Conservation (phyloP, 2,113 vertebrate species). For the Plecturocebus donacophilus region DNA sequence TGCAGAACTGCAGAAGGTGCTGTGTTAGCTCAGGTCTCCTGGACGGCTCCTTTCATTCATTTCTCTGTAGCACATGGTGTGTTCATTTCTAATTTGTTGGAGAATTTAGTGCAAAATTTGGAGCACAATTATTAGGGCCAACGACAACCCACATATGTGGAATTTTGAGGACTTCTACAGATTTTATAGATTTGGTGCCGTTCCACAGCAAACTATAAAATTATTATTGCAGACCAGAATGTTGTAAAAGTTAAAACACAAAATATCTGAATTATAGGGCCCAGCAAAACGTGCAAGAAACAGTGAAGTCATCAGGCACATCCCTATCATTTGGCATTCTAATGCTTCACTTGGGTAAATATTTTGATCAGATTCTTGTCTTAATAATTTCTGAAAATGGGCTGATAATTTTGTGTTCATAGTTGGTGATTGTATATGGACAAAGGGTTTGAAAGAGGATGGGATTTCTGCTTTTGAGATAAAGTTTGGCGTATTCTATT, state of each 20-base stretch:
- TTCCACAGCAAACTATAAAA: constrained; percentile 40
- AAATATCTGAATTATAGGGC: background rate
- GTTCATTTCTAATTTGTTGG: constrained; percentile 49
- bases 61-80: background rate
- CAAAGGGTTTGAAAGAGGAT: background rate
- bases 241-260: constrained; percentile 53
- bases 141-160: constrained; percentile 46
- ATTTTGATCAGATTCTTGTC: constrained; percentile 32
- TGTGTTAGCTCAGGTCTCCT: constrained; percentile 35
- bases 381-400: constrained; percentile 29
- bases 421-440: background rate
- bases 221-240: constrained; percentile 28
- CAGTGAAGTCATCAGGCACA: background rate
- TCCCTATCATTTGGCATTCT: background rate
- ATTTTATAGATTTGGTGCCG: constrained; percentile 46
- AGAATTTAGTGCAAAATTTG: constrained; percentile 28
- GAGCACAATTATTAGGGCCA: constrained; percentile 28
- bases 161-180: constrained; percentile 67
- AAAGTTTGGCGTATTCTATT: background rate
- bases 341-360: background rate
- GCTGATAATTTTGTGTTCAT: constrained; percentile 47
- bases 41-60: constrained; percentile 47
- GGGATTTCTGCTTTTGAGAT: constrained; percentile 6
- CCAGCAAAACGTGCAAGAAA: background rate
- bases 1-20: background rate